Percentiles rank a stretch among this genome's conserved stretches.
Conservation (phyloP, 2,113 vertebrate species). For the Erinaceus europaeus region DNA sequence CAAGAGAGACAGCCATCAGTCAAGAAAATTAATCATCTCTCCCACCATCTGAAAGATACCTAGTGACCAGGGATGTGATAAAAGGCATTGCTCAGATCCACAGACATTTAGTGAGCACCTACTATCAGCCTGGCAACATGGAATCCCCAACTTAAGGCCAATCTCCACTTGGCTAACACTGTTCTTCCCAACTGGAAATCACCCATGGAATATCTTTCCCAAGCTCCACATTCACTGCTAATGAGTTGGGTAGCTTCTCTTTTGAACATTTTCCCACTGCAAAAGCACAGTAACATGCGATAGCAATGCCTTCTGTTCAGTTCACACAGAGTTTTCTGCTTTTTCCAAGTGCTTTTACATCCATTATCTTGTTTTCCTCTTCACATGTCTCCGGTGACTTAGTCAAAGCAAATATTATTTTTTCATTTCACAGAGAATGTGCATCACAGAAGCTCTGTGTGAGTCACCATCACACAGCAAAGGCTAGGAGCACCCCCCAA, state of each 20-base stretch:
- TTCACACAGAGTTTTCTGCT: conserved; percentile 40
- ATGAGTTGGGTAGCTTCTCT: conserved; percentile 59
- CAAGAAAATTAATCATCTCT: neutral
- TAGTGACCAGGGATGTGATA: neutral
- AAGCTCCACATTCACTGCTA: conserved; percentile 46
- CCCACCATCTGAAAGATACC: neutral
- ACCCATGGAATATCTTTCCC: conserved; percentile 41
- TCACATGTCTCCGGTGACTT: conserved; percentile 29
- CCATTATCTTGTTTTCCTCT: conserved; percentile 27
- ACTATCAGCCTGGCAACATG: conserved; percentile 15
- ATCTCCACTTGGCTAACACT: conserved; percentile 48
- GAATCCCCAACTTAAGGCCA: neutral
- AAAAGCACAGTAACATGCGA: conserved; percentile 51
- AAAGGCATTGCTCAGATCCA: conserved; percentile 35
- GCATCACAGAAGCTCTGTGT: neutral
- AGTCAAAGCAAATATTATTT: conserved; percentile 21
- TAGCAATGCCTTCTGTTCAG: conserved; percentile 37
- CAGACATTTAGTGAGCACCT: conserved; percentile 54
- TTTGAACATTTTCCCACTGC: conserved; percentile 48
- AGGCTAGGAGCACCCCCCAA: neutral
- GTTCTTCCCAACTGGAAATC: conserved; percentile 18
- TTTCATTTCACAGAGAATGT: conserved; percentile 20
- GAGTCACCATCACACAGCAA: neutral
- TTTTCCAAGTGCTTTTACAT: conserved; percentile 27
- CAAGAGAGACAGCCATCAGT: neutral